These are phyloP conservation scores for Euborellia annulipes DNA, from an alignment of 1,140 invertebrate genomes.

Conservation along the genomic window DNA sequence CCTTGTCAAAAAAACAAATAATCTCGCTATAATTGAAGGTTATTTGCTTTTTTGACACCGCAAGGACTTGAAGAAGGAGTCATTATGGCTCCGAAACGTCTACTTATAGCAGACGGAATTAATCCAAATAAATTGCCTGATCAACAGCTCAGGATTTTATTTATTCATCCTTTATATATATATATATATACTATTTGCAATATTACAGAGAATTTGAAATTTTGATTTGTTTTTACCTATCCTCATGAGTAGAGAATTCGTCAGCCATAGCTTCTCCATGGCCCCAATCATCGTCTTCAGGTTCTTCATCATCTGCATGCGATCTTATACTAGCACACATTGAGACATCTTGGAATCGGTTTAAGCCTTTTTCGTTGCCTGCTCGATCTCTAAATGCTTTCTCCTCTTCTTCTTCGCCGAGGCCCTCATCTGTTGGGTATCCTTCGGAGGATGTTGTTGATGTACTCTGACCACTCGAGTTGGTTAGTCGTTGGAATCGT, in stretches of 20 bases:
- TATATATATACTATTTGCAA: too few relatives aligned
- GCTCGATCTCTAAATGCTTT: conserved; percentile 32
- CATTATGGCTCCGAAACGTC: too few relatives aligned
- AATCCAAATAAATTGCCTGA: too few relatives aligned
- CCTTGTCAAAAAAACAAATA: too few relatives aligned
- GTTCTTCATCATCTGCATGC: conserved; percentile 5
- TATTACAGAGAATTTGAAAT: too few relatives aligned
- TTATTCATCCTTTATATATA: too few relatives aligned
- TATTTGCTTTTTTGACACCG: too few relatives aligned
- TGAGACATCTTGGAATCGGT: conserved; percentile 9
- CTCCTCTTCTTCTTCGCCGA: conserved; percentile 30
- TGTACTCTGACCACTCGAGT: conserved; percentile 8
- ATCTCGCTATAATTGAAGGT: too few relatives aligned
- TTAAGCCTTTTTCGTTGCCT: conserved; percentile 28
- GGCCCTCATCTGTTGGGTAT: conserved; percentile 27
- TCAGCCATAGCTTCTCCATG: conserved; percentile 51
- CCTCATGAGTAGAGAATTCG: conserved; percentile 29
- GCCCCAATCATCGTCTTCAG: conserved; percentile 35
- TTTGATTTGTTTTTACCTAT: too few relatives aligned
- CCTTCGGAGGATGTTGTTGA: conserved; percentile 26
- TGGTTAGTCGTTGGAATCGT: conserved; percentile 1
- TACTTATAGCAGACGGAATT: too few relatives aligned
- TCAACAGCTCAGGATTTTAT: too few relatives aligned
- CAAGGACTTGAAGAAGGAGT: too few relatives aligned
- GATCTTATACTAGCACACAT: conserved; percentile 1